Percentiles rank a stretch among this genome's conserved stretches.
Evolutionary conservation across 2,888 invertebrate genomes (phyloP).

Genomic region (Dryobota labecula): DNA sequence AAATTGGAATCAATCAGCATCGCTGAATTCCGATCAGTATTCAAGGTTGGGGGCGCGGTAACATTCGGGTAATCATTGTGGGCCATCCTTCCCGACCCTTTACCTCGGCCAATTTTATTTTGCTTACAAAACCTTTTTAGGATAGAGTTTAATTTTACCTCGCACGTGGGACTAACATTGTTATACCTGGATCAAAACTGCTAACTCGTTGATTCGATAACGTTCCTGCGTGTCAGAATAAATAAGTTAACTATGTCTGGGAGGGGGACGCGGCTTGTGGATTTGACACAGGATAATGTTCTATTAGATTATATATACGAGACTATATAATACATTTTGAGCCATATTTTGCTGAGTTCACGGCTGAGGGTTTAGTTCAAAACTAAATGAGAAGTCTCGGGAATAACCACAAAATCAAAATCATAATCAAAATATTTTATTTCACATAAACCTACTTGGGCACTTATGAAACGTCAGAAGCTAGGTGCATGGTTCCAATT

Average conservation of each 20-base stretch:
- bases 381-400: not conserved
- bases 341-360: not conserved
- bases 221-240: constrained; percentile 48
- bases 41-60: constrained; percentile 52
- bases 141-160: constrained; percentile 67
- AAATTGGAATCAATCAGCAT: constrained; percentile 62
- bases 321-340: constrained; percentile 10
- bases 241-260: constrained; percentile 51
- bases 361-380: not conserved
- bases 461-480: no score
- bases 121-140: constrained; percentile 67
- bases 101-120: constrained; percentile 65
- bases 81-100: constrained; percentile 60
- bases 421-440: no score
- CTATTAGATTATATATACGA: constrained; percentile 8
- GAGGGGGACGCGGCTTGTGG: constrained; percentile 1
- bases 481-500: no score
- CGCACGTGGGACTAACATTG: constrained; percentile 68
- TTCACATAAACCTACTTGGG: no score
- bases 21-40: constrained; percentile 63
- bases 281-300: constrained; percentile 22
- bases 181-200: constrained; percentile 65
- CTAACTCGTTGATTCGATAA: constrained; percentile 62
- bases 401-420: no score
- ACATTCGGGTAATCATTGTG: constrained; percentile 61